A percentile compares a stretch with the other conserved stretches of the same genome.
phyloP scores from a whole-genome alignment of 1,140 invertebrate species.

The Drosophila ogumai region DNA sequence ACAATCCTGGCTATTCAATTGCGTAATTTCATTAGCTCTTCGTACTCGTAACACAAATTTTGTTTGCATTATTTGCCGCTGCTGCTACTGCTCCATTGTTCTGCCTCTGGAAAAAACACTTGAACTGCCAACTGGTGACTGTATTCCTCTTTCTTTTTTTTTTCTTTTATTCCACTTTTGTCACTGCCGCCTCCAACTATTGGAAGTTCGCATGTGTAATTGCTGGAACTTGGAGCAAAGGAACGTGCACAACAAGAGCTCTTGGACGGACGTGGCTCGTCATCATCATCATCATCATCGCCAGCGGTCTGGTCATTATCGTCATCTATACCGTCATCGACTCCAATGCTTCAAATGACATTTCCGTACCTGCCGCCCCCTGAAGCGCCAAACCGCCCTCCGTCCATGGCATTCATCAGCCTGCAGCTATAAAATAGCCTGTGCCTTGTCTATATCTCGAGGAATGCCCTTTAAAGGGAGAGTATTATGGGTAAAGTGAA shows the following conservation, averaged over 20 bases:
- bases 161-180: constrained; percentile 25
- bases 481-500: not conserved
- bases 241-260: constrained; percentile 73
- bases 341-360: constrained; percentile 54
- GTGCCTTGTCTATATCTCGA: constrained; percentile 41
- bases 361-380: constrained; percentile 43
- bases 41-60: constrained; percentile 35
- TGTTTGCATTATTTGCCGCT: constrained; percentile 38
- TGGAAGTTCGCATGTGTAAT: constrained; percentile 42
- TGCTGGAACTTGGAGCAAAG: constrained; percentile 22
- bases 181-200: constrained; percentile 25
- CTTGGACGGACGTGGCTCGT: constrained; percentile 54
- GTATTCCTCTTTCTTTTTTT: constrained; percentile 19
- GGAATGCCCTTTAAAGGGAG: constrained; percentile 8
- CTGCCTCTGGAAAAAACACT: constrained; percentile 50
- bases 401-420: constrained; percentile 36
- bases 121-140: constrained; percentile 46
- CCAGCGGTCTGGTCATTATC: constrained; percentile 28
- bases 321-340: constrained; percentile 45
- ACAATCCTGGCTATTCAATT: constrained; percentile 48
- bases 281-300: constrained; percentile 41
- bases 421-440: constrained; percentile 57
- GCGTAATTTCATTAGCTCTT: constrained; percentile 68
- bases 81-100: constrained; percentile 34
- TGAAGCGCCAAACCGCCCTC: not conserved